phyloP scores from a whole-genome alignment of 1,140 invertebrate genomes.

The Drosophila persimilis region DNA sequence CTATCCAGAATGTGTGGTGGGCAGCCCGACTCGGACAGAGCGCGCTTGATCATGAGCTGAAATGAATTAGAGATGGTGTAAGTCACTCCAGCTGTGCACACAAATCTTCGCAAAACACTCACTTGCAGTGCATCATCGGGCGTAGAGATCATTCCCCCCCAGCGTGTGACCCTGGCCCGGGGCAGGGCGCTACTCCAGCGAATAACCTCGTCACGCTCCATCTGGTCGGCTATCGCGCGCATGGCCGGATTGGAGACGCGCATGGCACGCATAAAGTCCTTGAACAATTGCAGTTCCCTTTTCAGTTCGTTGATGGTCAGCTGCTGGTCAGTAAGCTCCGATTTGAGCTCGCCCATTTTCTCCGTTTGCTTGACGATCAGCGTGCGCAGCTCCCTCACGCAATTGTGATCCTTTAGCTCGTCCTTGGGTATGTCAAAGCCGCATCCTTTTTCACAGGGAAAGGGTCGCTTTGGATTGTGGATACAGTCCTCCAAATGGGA shows the following conservation, averaged over 20 bases:
- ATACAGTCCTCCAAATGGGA: slow-evolving; percentile 96
- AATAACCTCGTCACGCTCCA: slow-evolving; percentile 96
- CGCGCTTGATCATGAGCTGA: slow-evolving; percentile 95
- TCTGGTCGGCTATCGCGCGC: slow-evolving; percentile 94
- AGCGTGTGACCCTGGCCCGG: slow-evolving; percentile 94
- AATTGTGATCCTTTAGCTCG: slow-evolving; percentile 96
- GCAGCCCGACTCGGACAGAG: slow-evolving; percentile 95
- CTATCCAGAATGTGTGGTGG: slow-evolving; percentile 96
- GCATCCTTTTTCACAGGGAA: slow-evolving; percentile 96
- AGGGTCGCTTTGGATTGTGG: slow-evolving; percentile 96
- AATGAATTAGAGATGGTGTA: neutral
- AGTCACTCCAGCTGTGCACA: too few species aligned
- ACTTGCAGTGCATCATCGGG: slow-evolving; percentile 96
- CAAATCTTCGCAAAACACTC: slow-evolving; percentile 28
- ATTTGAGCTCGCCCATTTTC: slow-evolving; percentile 92
- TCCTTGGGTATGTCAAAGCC: slow-evolving; percentile 97
- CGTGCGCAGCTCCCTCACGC: slow-evolving; percentile 92
- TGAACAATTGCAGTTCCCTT: slow-evolving; percentile 91
- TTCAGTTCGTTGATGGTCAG: slow-evolving; percentile 94
- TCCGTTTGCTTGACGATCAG: slow-evolving; percentile 94
- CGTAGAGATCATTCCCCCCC: slow-evolving; percentile 94
- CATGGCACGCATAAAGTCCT: slow-evolving; percentile 96
- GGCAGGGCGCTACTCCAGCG: slow-evolving; percentile 94
- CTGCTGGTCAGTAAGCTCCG: slow-evolving; percentile 93
- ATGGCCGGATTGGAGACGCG: slow-evolving; percentile 94